Base-by-base conservation (phyloP, 2,888 invertebrate species). In the Maniola hyperantus region DNA sequence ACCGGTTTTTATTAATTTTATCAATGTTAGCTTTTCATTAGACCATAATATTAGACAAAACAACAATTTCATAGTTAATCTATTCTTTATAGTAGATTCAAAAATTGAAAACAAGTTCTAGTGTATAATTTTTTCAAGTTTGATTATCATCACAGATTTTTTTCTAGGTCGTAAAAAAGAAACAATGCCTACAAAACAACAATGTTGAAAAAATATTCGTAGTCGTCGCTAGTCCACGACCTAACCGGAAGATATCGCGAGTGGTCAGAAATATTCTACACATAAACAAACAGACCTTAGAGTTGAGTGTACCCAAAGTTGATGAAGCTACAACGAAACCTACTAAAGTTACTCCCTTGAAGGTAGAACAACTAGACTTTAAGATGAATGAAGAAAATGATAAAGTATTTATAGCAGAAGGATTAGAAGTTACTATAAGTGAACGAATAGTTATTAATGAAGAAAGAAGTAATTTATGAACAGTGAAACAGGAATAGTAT, bases 151-250 rank as follows among this genome's bases (percentile, higher is more conserved):
- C n/a, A 26, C 7, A 1, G 2, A 15, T 13, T 42, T 20, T 57
- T 53, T 79, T 83, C 0, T 78, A 91, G 91, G 78, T 81, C 13
- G 71, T 68, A 6, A 82, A 78, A 68, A 84, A 75, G 68, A 83
- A 77, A 65, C 72, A 75, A 36, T 64, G 75, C 1, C 69, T 77
- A 20, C 74, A 78, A 0, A 77, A 77, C 51, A 89, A 87, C 64
- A 84, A 89, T n/a, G 81, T 87, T 39, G 88, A 88, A 18, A 88
- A 86, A 61, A 82, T 92, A 44, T 92, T 88, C 58, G 84, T 91
- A 0, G 87, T 92, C 53, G 87, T 84, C 36, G 78, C 77, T 57
- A 84, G 86, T 6, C 91, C 91, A 0, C 77, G 77, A 15, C 85
- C 85, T 0, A 84, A 88, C 54, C 86, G 83, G 70, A 90, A 83